Conservation (phyloP, 2,113 vertebrate species). For the Agelaius phoeniceus region DNA sequence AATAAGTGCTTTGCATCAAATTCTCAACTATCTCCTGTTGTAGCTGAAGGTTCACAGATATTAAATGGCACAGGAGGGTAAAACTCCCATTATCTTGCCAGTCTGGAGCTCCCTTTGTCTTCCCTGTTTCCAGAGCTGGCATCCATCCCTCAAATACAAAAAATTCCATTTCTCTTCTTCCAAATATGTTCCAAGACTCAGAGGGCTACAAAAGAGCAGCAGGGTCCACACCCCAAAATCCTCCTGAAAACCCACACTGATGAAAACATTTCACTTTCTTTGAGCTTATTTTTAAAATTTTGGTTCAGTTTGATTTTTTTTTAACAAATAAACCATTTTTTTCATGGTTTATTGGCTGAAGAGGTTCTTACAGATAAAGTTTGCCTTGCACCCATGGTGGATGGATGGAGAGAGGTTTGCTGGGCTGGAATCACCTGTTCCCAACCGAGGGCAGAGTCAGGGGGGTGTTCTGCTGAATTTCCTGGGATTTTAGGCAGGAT, state of each 20-base stretch:
- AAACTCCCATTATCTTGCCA: background rate
- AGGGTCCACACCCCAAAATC: background rate
- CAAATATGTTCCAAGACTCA: background rate
- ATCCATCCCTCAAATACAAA: background rate
- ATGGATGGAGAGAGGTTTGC: background rate
- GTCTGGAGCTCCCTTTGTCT: background rate
- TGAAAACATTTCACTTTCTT: background rate
- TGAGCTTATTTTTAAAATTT: background rate
- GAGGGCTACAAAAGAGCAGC: background rate
- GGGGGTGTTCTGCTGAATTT: background rate
- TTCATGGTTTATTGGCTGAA: background rate
- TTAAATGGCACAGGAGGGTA: background rate
- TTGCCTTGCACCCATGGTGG: background rate
- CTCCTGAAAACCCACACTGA: background rate
- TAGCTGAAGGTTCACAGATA: background rate
- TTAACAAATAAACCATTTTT: background rate
- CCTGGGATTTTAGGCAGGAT: background rate
- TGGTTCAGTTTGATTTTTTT: background rate
- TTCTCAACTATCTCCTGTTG: background rate
- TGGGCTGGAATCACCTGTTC: background rate
- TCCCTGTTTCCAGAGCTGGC: background rate
- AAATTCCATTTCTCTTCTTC: background rate
- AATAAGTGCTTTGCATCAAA: background rate
- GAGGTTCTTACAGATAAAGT: background rate
- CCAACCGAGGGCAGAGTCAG: rapidly evolving